phyloP scores from a whole-genome alignment of 2,797 vertebrate species.

The Microctenopoma steveboyesi region DNA sequence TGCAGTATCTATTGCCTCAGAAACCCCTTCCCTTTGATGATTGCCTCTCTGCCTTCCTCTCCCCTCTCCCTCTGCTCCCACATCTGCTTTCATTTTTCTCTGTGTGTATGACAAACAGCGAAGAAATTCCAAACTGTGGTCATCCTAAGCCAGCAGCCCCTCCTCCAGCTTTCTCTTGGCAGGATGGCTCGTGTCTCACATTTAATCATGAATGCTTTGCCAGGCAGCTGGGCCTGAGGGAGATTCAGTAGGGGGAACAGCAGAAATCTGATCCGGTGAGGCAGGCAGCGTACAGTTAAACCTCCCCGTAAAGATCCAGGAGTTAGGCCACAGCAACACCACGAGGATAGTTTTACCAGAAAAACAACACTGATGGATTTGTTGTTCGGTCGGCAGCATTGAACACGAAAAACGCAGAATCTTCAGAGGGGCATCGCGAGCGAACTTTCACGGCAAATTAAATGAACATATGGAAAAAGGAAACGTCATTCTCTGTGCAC shows the following conservation, averaged over 20 bases:
- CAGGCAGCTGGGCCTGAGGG: slow-evolving; percentile 77
- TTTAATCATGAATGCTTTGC: slow-evolving; percentile 82
- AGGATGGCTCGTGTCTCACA: slow-evolving; percentile 81
- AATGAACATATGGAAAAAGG: slow-evolving; percentile 63
- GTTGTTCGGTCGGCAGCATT: slow-evolving; percentile 29
- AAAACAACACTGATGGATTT: slow-evolving; percentile 22
- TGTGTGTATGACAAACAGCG: slow-evolving; percentile 84
- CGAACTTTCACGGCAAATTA: slow-evolving; percentile 55
- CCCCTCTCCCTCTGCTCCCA: slow-evolving; percentile 58
- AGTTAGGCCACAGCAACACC: slow-evolving; percentile 32
- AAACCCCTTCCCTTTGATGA: slow-evolving; percentile 68
- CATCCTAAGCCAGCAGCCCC: slow-evolving; percentile 66
- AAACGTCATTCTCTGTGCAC: slow-evolving; percentile 42
- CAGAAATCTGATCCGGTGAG: slow-evolving; percentile 71
- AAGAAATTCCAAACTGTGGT: slow-evolving; percentile 85
- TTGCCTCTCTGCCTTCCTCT: slow-evolving; percentile 36
- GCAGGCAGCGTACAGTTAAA: slow-evolving; percentile 65
- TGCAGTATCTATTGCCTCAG: slow-evolving; percentile 61
- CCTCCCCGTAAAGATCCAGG: slow-evolving; percentile 56
- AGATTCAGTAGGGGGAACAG: slow-evolving; percentile 61
- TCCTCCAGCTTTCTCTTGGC: slow-evolving; percentile 80
- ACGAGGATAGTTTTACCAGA: slow-evolving; percentile 27
- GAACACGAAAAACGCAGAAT: slow-evolving; percentile 26
- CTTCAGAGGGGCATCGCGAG: slow-evolving; percentile 32
- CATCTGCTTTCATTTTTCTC: slow-evolving; percentile 88